Conservation (phyloP, 2,113 vertebrate genomes). For the Centrocercus urophasianus region DNA sequence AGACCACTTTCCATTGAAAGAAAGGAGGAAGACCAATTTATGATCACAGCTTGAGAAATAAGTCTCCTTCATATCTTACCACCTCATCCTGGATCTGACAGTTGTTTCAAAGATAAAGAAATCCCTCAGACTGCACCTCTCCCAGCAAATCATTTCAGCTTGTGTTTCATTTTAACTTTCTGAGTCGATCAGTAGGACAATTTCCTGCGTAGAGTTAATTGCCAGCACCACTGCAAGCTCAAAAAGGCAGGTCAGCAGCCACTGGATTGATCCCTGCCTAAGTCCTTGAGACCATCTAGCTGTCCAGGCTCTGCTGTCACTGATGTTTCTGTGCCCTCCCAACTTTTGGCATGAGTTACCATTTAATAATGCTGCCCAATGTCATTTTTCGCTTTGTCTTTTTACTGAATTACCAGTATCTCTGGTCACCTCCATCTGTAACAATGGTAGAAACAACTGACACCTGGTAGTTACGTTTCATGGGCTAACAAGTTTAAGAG, state of each 20-base stretch:
- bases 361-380: not conserved
- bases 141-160: not conserved
- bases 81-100: not conserved
- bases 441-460: not conserved
- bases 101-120: constrained; percentile 50
- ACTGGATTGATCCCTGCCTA: not conserved
- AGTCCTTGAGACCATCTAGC: not conserved
- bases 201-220: not conserved
- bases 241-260: not conserved
- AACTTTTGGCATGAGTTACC: not conserved
- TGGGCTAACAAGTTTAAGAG: not conserved
- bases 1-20: not conserved
- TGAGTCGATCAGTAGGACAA: not conserved
- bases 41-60: not conserved
- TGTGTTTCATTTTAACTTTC: not conserved
- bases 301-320: not conserved
- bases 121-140: constrained; percentile 3
- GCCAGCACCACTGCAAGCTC: not conserved
- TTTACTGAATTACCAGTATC: not conserved
- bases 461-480: not conserved
- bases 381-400: not conserved
- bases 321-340: not conserved
- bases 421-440: not conserved
- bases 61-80: not conserved
- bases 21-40: not conserved